Percentiles rank a stretch among this genome's conserved stretches.
phyloP scores from a whole-genome alignment of 2,888 invertebrate genomes.

The Rhimphoctona megacephalus region DNA sequence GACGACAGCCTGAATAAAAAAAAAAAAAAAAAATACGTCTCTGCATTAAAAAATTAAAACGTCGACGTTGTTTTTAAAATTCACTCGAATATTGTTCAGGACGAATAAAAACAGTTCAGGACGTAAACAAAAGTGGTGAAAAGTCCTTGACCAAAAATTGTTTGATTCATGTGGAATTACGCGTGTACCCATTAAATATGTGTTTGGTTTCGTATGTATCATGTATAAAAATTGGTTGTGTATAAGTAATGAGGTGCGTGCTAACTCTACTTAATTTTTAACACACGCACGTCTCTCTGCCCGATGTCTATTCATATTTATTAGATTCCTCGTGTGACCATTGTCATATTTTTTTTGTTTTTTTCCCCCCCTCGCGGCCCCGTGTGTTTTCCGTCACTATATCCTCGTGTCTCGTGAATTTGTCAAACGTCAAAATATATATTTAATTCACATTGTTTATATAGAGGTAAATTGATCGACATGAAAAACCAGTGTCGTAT shows the following conservation, averaged over 20 bases:
- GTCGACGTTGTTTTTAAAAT: not conserved
- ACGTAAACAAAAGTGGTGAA: not conserved
- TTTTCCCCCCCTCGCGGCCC: not conserved
- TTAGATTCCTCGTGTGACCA: conserved; percentile 51
- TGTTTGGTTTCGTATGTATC: not conserved
- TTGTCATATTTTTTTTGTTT: conserved; percentile 33
- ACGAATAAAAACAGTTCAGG: not conserved
- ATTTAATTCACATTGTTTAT: conserved; percentile 17
- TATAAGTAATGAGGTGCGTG: conserved; percentile 7
- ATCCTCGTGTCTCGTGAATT: conserved; percentile 36
- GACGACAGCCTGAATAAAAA: not conserved
- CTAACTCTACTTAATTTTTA: not conserved
- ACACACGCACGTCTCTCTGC: not conserved
- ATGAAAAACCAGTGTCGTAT: not conserved
- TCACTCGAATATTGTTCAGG: not conserved
- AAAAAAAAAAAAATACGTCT: not conserved
- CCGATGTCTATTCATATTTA: conserved; percentile 9
- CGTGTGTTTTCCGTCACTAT: conserved; percentile 13
- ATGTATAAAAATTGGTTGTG: not conserved
- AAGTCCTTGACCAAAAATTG: not conserved
- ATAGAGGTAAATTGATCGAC: not conserved
- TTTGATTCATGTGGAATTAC: not conserved
- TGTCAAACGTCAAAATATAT: conserved; percentile 38
- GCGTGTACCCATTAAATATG: not conserved
- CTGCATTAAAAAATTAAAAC: not conserved